Evolutionary conservation across 2,888 invertebrate species (phyloP), one percentile per base, ranked within the genome.

Genomic region (Eubasilissa splendida): DNA sequence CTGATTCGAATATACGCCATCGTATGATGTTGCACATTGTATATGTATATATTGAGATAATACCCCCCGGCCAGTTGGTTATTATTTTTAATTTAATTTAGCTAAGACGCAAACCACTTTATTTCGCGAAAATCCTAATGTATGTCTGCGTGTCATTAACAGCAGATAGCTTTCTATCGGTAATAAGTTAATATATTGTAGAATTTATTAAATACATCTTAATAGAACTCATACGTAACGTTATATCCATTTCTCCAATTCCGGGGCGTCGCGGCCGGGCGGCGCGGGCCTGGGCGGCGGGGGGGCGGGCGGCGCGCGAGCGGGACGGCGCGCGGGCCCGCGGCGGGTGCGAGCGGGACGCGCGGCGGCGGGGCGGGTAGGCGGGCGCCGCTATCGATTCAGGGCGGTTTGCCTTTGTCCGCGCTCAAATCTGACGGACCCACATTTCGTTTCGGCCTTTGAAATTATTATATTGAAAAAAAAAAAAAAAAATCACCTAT

Each of bases 351-450:
- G 71, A 54, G 11, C 14, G 77, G 66, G 74, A 14, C 31, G 74
- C 42, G n/a, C 5, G 56, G 56, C 56, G 79, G 12, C 8, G 79
- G 52, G 53, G 56, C 33, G 73, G 66, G 50, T 12, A 58, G 66
- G 68, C 56, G 77, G 77, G 71, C 76, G 80, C 59, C 66, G 54
- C 78, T 82, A 82, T 82, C 82, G 82, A 82, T 82, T 80, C 76
- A 74, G 73, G 76, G 50, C 82, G 74, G 78, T 77, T 79, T 77
- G 76, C 82, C 82, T 82, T 82, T 82, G 82, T 82, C 82, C 82
- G 60, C 74, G 68, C 75, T 52, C 11, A 5, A 11, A 73, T 73
- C 76, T 76, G 75, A 60, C 56, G 71, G 58, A 73, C 71, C 54
- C 31, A 33, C 56, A 56, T 71, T 71, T 33, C 22, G 56, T 56